These are phyloP conservation scores for Sternotherus odoratus DNA, from an alignment of 2,797 vertebrate species.

Conservation along the genomic window DNA sequence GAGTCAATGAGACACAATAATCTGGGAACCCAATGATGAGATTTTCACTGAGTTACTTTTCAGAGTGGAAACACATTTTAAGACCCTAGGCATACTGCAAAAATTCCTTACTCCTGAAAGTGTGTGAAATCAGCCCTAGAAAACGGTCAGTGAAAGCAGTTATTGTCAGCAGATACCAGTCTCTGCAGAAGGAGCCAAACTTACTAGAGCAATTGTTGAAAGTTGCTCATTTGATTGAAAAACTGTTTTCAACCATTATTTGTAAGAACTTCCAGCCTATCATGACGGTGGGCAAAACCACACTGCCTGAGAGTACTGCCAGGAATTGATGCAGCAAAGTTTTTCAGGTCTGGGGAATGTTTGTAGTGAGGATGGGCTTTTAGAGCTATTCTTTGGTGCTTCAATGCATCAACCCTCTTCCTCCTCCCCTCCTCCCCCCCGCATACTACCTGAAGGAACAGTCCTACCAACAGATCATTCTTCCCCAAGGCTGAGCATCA, in stretches of 20 bases:
- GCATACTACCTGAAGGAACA: neutral
- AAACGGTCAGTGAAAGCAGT: neutral
- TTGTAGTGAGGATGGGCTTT: neutral
- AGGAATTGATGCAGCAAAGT: neutral
- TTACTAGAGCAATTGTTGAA: neutral
- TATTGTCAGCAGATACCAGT: neutral
- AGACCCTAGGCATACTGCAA: neutral
- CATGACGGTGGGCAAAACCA: slow-evolving; percentile 3
- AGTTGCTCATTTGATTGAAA: neutral
- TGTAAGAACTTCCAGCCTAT: neutral
- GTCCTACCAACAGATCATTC: neutral
- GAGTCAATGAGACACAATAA: neutral
- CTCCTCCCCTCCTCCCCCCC: too few relatives aligned
- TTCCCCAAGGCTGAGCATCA: neutral
- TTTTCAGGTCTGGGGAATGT: neutral
- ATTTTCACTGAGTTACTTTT: neutral
- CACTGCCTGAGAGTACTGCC: neutral
- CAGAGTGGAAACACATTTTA: neutral
- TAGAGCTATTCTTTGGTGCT: neutral
- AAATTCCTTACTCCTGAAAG: neutral
- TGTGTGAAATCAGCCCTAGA: neutral
- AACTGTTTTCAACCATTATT: neutral
- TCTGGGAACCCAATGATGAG: neutral
- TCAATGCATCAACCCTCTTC: neutral
- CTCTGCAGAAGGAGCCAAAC: neutral